Conservation (phyloP, 2,797 vertebrate genomes). For the Halcyon smyrnensis region DNA sequence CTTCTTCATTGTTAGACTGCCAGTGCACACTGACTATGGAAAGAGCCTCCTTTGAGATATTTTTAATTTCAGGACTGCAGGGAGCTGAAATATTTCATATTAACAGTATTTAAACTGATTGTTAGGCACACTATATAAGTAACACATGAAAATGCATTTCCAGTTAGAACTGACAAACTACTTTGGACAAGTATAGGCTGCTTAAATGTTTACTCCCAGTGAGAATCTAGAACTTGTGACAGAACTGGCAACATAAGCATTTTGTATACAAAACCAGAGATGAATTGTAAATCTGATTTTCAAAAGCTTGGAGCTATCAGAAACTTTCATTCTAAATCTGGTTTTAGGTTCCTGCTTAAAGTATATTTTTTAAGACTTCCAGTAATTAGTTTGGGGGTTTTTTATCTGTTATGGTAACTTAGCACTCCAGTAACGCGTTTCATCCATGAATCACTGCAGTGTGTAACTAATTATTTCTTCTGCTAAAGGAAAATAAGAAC, state of each 20-base stretch:
- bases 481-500: not conserved
- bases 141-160: not conserved
- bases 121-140: not conserved
- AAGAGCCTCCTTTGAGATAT: slow-evolving; percentile 73
- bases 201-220: not conserved
- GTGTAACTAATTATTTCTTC: not conserved
- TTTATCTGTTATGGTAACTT: not conserved
- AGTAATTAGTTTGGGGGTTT: not conserved
- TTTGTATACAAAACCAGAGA: not conserved
- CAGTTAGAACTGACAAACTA: not conserved
- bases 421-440: not conserved
- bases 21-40: slow-evolving; percentile 82
- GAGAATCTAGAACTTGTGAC: not conserved
- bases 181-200: not conserved
- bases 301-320: not conserved
- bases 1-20: slow-evolving; percentile 78
- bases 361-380: not conserved
- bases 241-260: not conserved
- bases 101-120: not conserved
- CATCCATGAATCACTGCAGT: not conserved
- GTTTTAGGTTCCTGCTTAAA: not conserved
- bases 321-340: not conserved
- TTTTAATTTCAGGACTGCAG: slow-evolving; percentile 85
- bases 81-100: slow-evolving; percentile 81
- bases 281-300: not conserved